Evolutionary conservation across 2,888 invertebrate genomes (phyloP), one percentile per base, ranked within the genome.

Genomic region (Drosophila neotestacea): DNA sequence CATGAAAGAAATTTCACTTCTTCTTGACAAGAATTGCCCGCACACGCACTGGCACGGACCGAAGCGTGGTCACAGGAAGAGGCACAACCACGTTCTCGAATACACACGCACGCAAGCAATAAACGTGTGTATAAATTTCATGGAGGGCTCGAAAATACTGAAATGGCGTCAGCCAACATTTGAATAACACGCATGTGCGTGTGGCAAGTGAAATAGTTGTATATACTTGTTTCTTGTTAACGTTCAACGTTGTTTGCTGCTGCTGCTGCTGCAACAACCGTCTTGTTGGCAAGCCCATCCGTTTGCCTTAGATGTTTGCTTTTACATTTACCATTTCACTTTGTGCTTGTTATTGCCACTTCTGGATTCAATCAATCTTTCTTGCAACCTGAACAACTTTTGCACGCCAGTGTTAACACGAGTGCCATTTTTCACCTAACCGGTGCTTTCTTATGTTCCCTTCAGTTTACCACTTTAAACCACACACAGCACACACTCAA

Each of bases 151-250:
- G 54, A 61, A 78, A 81, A 75, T 75, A 62, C 68, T 77, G 48
- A 70, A 76, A 89, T 87, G 89, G 89, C 89, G 88, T 87, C 89
- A 89, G 88, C 73, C 60, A 78, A 79, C 85, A 84, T 84, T 84
- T 89, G 89, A 89, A 84, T 84, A 82, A 56, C 88, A 88, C 90
- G 84, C 89, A 88, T 85, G 74, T 82, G 88, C 68, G 85, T 79
- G 85, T 75, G 77, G 59, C 70, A 72, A 58, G 39, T 39, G 61
- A 52, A 85, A 87, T 85, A 85, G 85, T 84, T 87, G 65, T 77
- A 32, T 46, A 58, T 58, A 48, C 51, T 69, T 64, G 59, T 63
- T 68, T 39, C 69, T 56, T 70, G 73, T 63, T 79, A 68, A 69
- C 76, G 79, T 79, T 79, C 67, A 70, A 67, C 66, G 55, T 50